Percentiles rank a stretch among this genome's conserved stretches.
Evolutionary conservation across 37 sponge, comb jelly and placozoan genomes (phyloP).

Genomic region (Agelas oroides): DNA sequence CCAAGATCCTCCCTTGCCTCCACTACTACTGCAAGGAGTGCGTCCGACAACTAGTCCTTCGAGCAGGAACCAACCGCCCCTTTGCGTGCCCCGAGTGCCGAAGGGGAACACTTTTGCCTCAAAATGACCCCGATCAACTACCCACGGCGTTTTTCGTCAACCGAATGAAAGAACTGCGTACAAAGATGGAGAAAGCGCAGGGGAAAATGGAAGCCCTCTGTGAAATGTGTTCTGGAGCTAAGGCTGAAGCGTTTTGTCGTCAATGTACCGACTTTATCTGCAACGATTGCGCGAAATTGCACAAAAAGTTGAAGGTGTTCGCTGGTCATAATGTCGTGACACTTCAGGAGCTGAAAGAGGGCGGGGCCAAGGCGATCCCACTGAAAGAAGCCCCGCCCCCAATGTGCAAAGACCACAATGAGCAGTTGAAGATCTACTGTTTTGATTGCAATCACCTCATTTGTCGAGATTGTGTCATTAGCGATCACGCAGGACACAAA

Average conservation of each 20-base stretch:
- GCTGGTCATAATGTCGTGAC: slow-evolving; percentile 16
- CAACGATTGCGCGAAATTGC: slow-evolving; percentile 30
- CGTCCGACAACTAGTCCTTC: slow-evolving; percentile 18
- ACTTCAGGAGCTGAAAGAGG: slow-evolving; percentile 21
- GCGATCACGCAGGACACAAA: slow-evolving; percentile 34
- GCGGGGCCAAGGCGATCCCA: slow-evolving; percentile 25
- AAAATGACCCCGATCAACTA: slow-evolving; percentile 2
- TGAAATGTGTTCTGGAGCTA: slow-evolving; percentile 25
- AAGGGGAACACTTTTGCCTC: slow-evolving; percentile 12
- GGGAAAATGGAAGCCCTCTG: slow-evolving; percentile 35
- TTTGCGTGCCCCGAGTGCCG: slow-evolving; percentile 56
- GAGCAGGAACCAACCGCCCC: slow-evolving; percentile 11
- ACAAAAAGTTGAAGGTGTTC: slow-evolving; percentile 26
- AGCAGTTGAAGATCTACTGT: slow-evolving; percentile 37
- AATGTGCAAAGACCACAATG: slow-evolving; percentile 24
- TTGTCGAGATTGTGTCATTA: slow-evolving; percentile 40
- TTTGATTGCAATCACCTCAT: slow-evolving; percentile 49
- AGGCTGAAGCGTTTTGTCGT: slow-evolving; percentile 32
- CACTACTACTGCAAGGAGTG: slow-evolving; percentile 62
- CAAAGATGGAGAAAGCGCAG: slow-evolving; percentile 18
- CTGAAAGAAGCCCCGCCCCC: neutral
- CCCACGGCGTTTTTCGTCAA: slow-evolving; percentile 46
- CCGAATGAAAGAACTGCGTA: slow-evolving; percentile 36
- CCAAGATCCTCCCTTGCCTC: slow-evolving; percentile 53
- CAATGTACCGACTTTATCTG: slow-evolving; percentile 48